A percentile compares a stretch with the other conserved stretches of the same genome.
phyloP scores from a whole-genome alignment of 2,113 vertebrate genomes.

The Odocoileus hemionus region DNA sequence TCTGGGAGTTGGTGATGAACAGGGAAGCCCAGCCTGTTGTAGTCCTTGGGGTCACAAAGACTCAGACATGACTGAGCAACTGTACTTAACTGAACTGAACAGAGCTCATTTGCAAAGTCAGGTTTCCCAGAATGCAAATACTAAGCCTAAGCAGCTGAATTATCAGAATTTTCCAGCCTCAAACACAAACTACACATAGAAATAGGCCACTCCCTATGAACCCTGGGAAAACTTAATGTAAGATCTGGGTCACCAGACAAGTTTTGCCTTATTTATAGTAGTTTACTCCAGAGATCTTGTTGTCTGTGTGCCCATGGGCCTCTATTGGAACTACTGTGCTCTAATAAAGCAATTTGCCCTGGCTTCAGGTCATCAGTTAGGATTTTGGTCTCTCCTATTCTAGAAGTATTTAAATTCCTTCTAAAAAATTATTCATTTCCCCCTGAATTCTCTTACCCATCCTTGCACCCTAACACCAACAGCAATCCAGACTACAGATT shows the following conservation, averaged over 20 bases:
- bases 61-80: neutral
- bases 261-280: neutral
- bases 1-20: neutral
- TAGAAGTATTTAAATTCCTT: neutral
- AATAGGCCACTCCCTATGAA: neutral
- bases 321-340: neutral
- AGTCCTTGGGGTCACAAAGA: neutral
- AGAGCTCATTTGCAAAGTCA: neutral
- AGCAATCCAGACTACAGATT: neutral
- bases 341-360: neutral
- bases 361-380: neutral
- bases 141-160: accelerated
- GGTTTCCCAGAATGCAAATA: neutral
- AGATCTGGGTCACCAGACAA: neutral
- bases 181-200: neutral
- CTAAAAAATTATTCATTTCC: neutral
- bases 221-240: neutral
- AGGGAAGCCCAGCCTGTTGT: neutral
- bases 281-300: neutral
- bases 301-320: neutral
- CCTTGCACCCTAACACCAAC: accelerated
- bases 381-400: neutral
- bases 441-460: neutral
- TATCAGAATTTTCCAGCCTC: neutral
- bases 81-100: neutral